phyloP scores from a whole-genome alignment of 2,888 invertebrate species.

The Sinopyrophorus schimmeli region DNA sequence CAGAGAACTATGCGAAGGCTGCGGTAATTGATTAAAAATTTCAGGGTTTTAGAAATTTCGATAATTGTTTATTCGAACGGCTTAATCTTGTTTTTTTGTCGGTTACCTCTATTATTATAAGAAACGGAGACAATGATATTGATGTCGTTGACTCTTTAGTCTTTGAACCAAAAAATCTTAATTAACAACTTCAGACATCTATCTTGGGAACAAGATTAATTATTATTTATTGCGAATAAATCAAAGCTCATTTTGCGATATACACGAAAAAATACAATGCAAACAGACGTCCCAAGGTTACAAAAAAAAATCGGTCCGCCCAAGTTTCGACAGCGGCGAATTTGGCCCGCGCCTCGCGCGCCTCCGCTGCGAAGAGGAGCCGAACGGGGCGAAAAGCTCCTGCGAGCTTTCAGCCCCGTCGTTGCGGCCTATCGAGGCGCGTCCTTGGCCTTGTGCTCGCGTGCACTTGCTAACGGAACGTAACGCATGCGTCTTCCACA shows the following conservation, averaged over 20 bases:
- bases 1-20: too few relatives aligned
- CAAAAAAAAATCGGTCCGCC: neutral
- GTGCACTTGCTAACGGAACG: constrained; percentile 33
- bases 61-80: too few relatives aligned
- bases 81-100: constrained; percentile 5
- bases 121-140: constrained; percentile 1
- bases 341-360: too few relatives aligned
- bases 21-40: too few relatives aligned
- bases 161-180: constrained; percentile 5
- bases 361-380: neutral
- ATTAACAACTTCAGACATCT: constrained; percentile 10
- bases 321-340: too few relatives aligned
- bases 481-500: constrained; percentile 28
- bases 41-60: too few relatives aligned
- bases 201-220: constrained; percentile 12
- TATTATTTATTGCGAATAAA: constrained; percentile 9
- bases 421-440: constrained; percentile 13
- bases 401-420: too few relatives aligned
- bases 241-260: constrained; percentile 12
- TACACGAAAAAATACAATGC: constrained; percentile 4
- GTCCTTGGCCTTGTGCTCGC: constrained; percentile 40
- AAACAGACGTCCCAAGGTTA: too few relatives aligned
- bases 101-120: constrained; percentile 7
- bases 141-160: constrained; percentile 7
- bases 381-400: constrained; percentile 1